Evolutionary conservation across 2,888 invertebrate species (phyloP), one percentile per base, ranked within the genome.

Genomic region (Xanthia icteritia): DNA sequence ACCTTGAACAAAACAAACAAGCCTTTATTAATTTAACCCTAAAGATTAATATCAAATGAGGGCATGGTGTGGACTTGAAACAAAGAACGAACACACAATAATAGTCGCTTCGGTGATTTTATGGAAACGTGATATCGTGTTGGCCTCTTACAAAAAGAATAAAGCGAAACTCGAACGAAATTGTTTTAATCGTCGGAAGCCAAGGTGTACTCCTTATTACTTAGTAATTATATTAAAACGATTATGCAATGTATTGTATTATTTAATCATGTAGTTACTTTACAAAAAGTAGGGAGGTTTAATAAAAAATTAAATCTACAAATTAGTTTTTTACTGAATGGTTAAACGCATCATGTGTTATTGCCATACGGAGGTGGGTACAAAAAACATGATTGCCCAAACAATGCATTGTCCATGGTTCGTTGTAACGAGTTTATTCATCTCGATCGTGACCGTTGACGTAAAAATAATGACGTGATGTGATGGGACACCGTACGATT

Each of bases 101-200:
- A 95, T 96, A 95, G 95, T 94, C 96, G 96, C 95, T 96, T 94
- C 94, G 96, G 91, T 96, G 96, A 94, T 95, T 96, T 96, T 96
- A 95, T 95, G 96, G 96, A 95, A 96, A 96, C 96, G 93, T 92
- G 96, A 96, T 96, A 96, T 93, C 93, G 94, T 94, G 96, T 95
- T 96, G 92, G 95, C 94, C 94, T 95, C 95, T 94, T 92, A 95
- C 93, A 96, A 96, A 96, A 96, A 96, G 94, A 95, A 93, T 92
- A 93, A 94, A 95, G 90, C 91, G 89, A 93, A 94, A 92, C 94
- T 91, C 92, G 93, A 93, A 95, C 96, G 94, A 96, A 96, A 96
- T 95, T 95, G 95, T 96, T 96, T 96, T 96, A 96, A 96, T 96
- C 95, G 94, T 95, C 94, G 93, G 94, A 94, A 94, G 95, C 94